Base-by-base conservation (phyloP, 2,113 vertebrate genomes). In the Rhineura floridana region DNA sequence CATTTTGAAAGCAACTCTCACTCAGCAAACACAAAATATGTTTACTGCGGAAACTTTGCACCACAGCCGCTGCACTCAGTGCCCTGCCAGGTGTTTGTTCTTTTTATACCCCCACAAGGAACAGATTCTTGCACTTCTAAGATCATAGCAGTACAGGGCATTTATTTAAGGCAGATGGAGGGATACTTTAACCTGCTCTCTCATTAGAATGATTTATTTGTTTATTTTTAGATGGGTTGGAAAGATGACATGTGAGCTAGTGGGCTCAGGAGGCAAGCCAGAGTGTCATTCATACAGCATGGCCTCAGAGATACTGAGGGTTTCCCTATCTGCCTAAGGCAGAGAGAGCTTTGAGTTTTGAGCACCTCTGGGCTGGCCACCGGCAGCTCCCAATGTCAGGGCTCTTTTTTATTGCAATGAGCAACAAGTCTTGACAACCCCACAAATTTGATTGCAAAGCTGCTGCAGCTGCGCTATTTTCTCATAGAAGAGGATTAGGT, bases 31-130 rank as follows among this genome's bases (percentile, higher is more conserved):
- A 88, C 90, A 89, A 72, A 95, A 88, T 91, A 91, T 94, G 91
- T 95, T 95, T 95, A 93, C 93, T 90, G 91, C 90, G 93, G 94
- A 94, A 95, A 94, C 94, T 94, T 94, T 88, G 92, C 90, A 69
- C 91, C 92, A 91, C 90, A 88, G 82, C 94, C 91, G 9, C 84
- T 89, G 91, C 90, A 87, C 88, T 85, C 0, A 0, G 85, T 90
- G 78, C 91, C 89, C 78, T 94, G 92, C 93, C 93, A 94, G 89
- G 86, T 91, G 36, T 93, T n/a, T 46, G 30, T 91, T 91, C 93
- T 94, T 94, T 96, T 95, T 94, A 94, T 94, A 95, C 89, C 69
- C 91, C 50, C 77, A 89, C 87, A 81, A 88, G 90, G 93, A 0
- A 0, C 76, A 85, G 91, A 93, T 78, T 92, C 89, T 89, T 92